Base-by-base conservation (phyloP, 53 echinoderm and acorn worm species). In the Zoroaster sp. region DNA sequence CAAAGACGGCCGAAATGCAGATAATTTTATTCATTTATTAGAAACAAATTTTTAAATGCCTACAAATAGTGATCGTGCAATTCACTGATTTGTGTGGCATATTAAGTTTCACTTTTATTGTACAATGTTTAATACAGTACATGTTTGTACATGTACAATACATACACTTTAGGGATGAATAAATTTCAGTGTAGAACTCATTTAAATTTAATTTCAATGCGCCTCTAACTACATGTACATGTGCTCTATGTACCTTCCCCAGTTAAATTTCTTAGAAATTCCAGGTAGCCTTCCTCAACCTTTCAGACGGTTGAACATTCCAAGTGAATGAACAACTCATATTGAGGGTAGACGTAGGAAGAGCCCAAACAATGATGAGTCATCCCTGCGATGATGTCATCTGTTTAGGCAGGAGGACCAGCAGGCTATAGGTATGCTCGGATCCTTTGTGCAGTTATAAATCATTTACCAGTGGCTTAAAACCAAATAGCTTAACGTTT, bases 321-420 rank as follows among this genome's bases (percentile, higher is more conserved):
- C 63, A 59, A 9, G 21, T 59, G 63, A 21, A 59, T 59, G 21
- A 9, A 1, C 63, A 7, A 59, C 63, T 12, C 74, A 46, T 42
- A 74, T 52, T 52, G 76, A 76, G 76, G 32, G 49, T 34, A 47
- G 33, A 47, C 49, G 15, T 47, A 14, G 76, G 76, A 76, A 76
- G 51, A 76, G 51, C 76, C 76, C 76, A 76, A 76, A 76, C 76
- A 76, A 76, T 52, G 76, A 47, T 59, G 63, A 59, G 63, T 59
- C 63, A 59, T 25, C 55, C 1, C 9, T 18, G 47, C 34, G 34
- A 0, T 76, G 47, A 76, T 32, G 76, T 49, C 76, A 76, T 74
- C 7, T 17, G 17, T 3, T 3, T 73, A 31, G 30, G n/a, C n/a
- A n/a, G n/a, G n/a, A n/a, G n/a, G n/a, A n/a, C n/a, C n/a, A n/a